Percentiles rank a stretch among this genome's conserved stretches.
These are phyloP conservation scores for Melanostoma mellinum DNA, from an alignment of 2,888 invertebrate genomes.

Conservation along the genomic window DNA sequence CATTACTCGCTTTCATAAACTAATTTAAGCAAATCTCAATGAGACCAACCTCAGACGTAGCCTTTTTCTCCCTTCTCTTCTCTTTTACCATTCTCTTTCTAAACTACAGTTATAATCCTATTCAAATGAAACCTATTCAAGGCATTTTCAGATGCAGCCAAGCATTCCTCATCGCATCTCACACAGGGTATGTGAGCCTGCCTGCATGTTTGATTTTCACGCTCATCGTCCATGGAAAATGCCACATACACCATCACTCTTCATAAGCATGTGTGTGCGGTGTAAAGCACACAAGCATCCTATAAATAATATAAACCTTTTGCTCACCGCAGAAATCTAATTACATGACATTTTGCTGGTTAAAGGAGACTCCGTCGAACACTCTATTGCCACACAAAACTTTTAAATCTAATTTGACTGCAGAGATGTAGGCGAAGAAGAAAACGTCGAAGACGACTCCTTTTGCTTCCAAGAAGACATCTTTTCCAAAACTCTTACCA, in stretches of 20 bases:
- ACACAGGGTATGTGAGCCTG: constrained; percentile 18
- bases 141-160: constrained; percentile 43
- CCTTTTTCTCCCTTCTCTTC: not conserved
- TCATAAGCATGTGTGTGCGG: not conserved
- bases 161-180: constrained; percentile 41
- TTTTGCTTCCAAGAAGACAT: constrained; percentile 25
- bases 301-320: constrained; percentile 43
- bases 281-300: constrained; percentile 10
- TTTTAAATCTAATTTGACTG: constrained; percentile 67
- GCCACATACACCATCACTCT: constrained; percentile 11
- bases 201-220: constrained; percentile 33
- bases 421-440: no score
- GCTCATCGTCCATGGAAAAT: constrained; percentile 14
- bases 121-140: constrained; percentile 44
- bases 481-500: constrained; percentile 16
- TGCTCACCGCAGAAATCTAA: constrained; percentile 68
- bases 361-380: constrained; percentile 61
- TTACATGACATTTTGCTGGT: constrained; percentile 67
- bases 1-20: constrained; percentile 50
- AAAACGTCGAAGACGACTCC: constrained; percentile 49
- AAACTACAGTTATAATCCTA: constrained; percentile 35
- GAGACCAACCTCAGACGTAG: constrained; percentile 14
- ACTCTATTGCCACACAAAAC: constrained; percentile 58
- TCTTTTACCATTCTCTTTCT: not conserved
- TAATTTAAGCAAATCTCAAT: constrained; percentile 54